Conservation (phyloP, 2,797 vertebrate species). For the Anniella stebbinsi region DNA sequence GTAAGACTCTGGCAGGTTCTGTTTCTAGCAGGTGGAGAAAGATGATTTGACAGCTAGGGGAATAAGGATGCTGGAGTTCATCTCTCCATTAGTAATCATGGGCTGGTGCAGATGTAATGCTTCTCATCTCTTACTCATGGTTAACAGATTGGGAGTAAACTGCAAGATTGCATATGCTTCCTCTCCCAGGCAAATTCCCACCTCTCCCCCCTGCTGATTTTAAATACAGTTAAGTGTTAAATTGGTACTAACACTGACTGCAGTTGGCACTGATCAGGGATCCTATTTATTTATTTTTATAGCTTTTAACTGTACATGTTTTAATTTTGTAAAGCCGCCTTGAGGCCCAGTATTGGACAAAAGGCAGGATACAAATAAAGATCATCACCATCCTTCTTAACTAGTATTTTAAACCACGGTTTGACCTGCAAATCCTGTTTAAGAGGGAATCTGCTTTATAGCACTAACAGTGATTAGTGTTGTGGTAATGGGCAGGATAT, state of each 20-base stretch:
- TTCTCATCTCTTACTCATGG: background rate
- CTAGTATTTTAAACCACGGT: background rate
- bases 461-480: background rate
- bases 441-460: background rate
- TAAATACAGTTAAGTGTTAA: background rate
- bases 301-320: too few relatives aligned
- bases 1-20: conserved; percentile 73
- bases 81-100: background rate
- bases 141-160: background rate
- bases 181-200: background rate
- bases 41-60: background rate
- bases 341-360: too few relatives aligned
- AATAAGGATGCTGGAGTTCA: background rate
- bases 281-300: too few relatives aligned
- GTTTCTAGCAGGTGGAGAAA: background rate
- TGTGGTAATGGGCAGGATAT: background rate
- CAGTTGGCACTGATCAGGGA: background rate
- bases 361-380: too few relatives aligned
- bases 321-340: too few relatives aligned
- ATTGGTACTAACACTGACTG: background rate
- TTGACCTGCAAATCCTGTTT: background rate
- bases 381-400: too few relatives aligned
- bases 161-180: background rate
- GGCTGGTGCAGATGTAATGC: too few relatives aligned
- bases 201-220: background rate